Evolutionary conservation across 2,113 vertebrate species (phyloP), one percentile per base, ranked within the genome.

Genomic region (Gorsachius goisagi): DNA sequence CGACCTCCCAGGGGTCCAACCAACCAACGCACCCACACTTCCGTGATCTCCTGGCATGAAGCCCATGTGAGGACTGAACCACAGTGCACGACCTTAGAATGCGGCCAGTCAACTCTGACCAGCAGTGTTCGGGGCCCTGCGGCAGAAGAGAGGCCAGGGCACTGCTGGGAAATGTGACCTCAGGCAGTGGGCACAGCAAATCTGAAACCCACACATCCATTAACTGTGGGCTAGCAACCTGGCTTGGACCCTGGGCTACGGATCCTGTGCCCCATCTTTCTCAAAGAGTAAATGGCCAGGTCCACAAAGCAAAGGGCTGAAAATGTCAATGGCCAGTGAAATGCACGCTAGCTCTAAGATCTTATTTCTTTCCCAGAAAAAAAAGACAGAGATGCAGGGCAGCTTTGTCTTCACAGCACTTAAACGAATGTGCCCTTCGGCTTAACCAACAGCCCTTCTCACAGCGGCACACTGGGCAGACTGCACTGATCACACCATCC

Each of bases 381-480:
- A 60, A 85, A 68, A 24, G 3, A 1, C 1, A 52, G 13, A 32
- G 28, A 37, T 15, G 79, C 22, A 66, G 68, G 26, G 33, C 71
- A 59, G 27, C 8, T 59, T n/a, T 41, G 37, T 41, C 22, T 58
- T 59, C 45, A 59, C 16, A 75, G 44, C 49, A 52, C 68, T 80
- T 52, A 22, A 56, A 78, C 0, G 1, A 62, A 47, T 69, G 27
- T 63, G 55, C 45, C 33, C 37, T 78, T 35, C 1, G 2, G 62
- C 33, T 77, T 68, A 68, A 64, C 9, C 12, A 67, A 62, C 47
- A 88, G 55, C 28, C 66, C 58, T 90, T 77, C 66, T 45, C 41
- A 39, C 35, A 52, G 50, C 1, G 2, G 50, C 59, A 79, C 26
- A 35, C 21, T 0, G 1, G 49, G 41, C 9, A 2, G 49, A 44